phyloP scores from a whole-genome alignment of 2,888 invertebrate species.

The Hoplodrina ambigua region DNA sequence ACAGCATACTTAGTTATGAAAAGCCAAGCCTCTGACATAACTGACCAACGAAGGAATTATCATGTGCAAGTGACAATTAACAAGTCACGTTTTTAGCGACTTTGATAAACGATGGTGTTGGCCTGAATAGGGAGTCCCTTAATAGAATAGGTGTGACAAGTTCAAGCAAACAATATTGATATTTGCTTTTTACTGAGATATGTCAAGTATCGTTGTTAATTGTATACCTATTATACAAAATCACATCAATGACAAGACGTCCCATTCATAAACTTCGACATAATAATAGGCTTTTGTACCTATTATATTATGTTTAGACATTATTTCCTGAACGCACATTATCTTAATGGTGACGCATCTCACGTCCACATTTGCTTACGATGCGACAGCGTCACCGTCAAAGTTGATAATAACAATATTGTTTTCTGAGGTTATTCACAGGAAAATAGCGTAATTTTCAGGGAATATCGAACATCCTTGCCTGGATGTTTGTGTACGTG shows the following conservation, averaged over 20 bases:
- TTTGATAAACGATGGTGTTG: not conserved
- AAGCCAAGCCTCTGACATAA: slow-evolving; percentile 2
- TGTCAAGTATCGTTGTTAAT: slow-evolving; percentile 1
- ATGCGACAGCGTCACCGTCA: slow-evolving; percentile 51
- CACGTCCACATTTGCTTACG: slow-evolving; percentile 53
- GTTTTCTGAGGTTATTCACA: slow-evolving; percentile 21
- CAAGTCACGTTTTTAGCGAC: slow-evolving; percentile 29
- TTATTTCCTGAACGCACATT: slow-evolving; percentile 52
- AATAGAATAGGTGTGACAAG: slow-evolving; percentile 23
- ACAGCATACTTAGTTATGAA: not conserved
- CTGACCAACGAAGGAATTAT: not conserved
- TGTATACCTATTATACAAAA: not conserved
- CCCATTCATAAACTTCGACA: slow-evolving; percentile 18
- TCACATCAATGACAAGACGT: slow-evolving; percentile 4
- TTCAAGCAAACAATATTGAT: slow-evolving; percentile 17
- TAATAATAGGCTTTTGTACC: not conserved
- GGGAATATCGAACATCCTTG: slow-evolving; percentile 12
- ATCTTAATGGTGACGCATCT: slow-evolving; percentile 63
- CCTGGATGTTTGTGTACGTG: slow-evolving; percentile 34
- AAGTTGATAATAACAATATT: slow-evolving; percentile 46
- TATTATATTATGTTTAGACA: slow-evolving; percentile 11
- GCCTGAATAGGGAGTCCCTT: slow-evolving; percentile 23
- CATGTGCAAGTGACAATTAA: slow-evolving; percentile 35
- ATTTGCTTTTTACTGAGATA: not conserved
- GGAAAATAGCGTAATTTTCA: slow-evolving; percentile 40